Evolutionary conservation across 2,797 vertebrate genomes (phyloP).

Genomic region (Meda fulgida): DNA sequence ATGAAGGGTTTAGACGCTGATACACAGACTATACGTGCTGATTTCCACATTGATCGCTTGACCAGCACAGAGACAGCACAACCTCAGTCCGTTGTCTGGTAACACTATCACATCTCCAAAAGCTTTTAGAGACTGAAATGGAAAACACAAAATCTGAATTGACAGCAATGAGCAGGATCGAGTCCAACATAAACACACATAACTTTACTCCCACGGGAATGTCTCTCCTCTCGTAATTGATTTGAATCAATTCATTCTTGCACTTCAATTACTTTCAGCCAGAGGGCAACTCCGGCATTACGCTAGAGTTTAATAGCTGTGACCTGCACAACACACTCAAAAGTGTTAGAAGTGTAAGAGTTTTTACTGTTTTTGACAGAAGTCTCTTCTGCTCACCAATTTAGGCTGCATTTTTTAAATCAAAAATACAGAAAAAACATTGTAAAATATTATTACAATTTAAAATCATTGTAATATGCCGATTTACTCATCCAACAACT

Average conservation of each 20-base stretch:
- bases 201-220: constrained; percentile 42
- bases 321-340: not conserved
- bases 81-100: constrained; percentile 16
- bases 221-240: constrained; percentile 38
- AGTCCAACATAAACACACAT: constrained; percentile 45
- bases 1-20: not conserved
- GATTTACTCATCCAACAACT: not conserved
- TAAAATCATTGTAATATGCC: not conserved
- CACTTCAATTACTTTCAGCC: constrained; percentile 35
- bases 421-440: no score
- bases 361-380: not conserved
- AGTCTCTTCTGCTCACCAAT: no score
- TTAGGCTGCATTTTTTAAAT: not conserved
- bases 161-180: constrained; percentile 31
- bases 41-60: constrained; percentile 11
- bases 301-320: not conserved
- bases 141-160: constrained; percentile 34
- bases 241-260: constrained; percentile 61
- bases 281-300: not conserved
- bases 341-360: not conserved
- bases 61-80: constrained; percentile 35
- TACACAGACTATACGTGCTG: not conserved
- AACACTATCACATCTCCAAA: constrained; percentile 44
- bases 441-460: no score
- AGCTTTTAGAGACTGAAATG: constrained; percentile 50